A percentile compares a stretch with the other conserved stretches of the same genome.
Evolutionary conservation across 2,113 vertebrate species (phyloP).

Genomic region (Corythornis madagascariensis): DNA sequence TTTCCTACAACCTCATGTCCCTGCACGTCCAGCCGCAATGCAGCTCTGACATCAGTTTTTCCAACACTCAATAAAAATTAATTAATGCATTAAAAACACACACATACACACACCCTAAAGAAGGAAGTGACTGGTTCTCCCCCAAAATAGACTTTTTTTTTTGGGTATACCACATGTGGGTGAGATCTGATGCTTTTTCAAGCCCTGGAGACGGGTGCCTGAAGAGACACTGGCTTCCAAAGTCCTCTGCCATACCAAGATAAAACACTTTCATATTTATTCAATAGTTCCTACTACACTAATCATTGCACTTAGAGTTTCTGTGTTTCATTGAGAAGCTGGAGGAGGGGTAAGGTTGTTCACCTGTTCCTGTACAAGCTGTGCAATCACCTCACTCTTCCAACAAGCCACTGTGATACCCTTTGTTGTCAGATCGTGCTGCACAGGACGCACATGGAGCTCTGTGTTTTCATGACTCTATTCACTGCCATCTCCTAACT

Average conservation of each 20-base stretch:
- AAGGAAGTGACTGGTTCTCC: slow-evolving; percentile 25
- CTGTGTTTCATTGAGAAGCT: neutral
- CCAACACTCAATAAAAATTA: slow-evolving; percentile 59
- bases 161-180: neutral
- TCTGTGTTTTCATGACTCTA: neutral
- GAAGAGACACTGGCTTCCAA: neutral
- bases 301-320: neutral
- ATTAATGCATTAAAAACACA: slow-evolving; percentile 58
- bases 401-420: neutral
- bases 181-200: slow-evolving; percentile 45
- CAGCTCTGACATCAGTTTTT: slow-evolving; percentile 64
- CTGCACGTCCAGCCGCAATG: neutral
- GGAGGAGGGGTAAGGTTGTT: neutral
- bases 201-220: neutral
- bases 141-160: slow-evolving; percentile 1
- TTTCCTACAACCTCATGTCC: slow-evolving; percentile 48
- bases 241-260: neutral
- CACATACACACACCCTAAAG: neutral
- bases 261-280: neutral
- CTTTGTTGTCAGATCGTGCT: neutral
- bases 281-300: neutral
- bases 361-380: neutral
- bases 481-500: neutral
- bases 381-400: neutral
- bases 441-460: neutral